Conservation (phyloP, 1,140 invertebrate species). For the Colletes gigas region DNA sequence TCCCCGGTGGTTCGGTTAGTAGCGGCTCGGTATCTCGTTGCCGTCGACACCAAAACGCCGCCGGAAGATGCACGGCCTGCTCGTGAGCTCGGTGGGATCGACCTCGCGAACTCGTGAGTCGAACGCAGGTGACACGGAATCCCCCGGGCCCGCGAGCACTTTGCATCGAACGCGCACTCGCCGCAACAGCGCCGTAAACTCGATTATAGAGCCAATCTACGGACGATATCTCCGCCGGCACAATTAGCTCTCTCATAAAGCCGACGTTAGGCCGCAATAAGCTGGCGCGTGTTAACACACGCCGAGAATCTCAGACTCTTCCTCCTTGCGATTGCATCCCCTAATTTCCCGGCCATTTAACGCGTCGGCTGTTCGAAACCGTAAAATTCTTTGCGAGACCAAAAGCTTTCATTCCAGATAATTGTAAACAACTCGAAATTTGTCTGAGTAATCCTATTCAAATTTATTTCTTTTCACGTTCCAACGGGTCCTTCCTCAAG, state of each 20-base stretch:
- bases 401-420: no score
- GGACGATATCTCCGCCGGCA: constrained; percentile 45
- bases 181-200: constrained; percentile 57
- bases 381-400: no score
- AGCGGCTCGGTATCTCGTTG: not conserved
- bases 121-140: constrained; percentile 24
- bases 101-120: constrained; percentile 3
- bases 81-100: no score
- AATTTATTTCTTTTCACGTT: no score
- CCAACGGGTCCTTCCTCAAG: no score
- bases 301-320: not conserved
- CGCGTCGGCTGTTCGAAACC: no score
- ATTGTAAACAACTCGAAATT: no score
- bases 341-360: constrained; percentile 68
- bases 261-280: constrained; percentile 45
- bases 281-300: constrained; percentile 64
- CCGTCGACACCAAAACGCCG: constrained; percentile 12
- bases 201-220: constrained; percentile 63
- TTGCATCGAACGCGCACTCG: not conserved
- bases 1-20: no score
- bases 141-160: not conserved
- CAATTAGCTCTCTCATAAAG: constrained; percentile 68
- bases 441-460: no score
- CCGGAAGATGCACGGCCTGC: not conserved
- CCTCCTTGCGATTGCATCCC: constrained; percentile 13